These are phyloP conservation scores for Drosophila stalkeri DNA, from an alignment of 2,888 invertebrate species.

Conservation along the genomic window DNA sequence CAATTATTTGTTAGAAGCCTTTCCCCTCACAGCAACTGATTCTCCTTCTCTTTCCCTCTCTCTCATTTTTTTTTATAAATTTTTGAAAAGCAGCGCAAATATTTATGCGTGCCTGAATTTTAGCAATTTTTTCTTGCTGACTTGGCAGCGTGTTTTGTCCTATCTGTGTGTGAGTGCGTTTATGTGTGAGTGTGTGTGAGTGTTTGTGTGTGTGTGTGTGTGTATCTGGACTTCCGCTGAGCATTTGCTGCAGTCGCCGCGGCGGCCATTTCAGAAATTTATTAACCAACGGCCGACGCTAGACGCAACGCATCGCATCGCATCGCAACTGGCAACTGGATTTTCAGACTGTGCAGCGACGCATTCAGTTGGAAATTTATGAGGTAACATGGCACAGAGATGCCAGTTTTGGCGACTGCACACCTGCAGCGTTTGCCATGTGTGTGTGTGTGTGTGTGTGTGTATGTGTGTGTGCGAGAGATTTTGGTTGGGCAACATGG, in stretches of 20 bases:
- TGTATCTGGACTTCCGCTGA: slow-evolving; percentile 65
- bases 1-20: slow-evolving; percentile 36
- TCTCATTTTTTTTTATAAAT: slow-evolving; percentile 42
- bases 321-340: slow-evolving; percentile 65
- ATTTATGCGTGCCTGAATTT: slow-evolving; percentile 64
- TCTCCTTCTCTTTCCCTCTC: background rate
- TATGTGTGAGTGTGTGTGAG: slow-evolving; percentile 17
- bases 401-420: slow-evolving; percentile 47
- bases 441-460: background rate
- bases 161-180: slow-evolving; percentile 17
- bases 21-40: slow-evolving; percentile 18
- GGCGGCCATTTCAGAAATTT: slow-evolving; percentile 71
- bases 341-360: slow-evolving; percentile 75
- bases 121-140: slow-evolving; percentile 29
- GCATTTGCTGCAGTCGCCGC: slow-evolving; percentile 71
- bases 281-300: slow-evolving; percentile 63
- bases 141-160: slow-evolving; percentile 30
- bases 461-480: slow-evolving; percentile 19
- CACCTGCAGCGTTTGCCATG: slow-evolving; percentile 36
- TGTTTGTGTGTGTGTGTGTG: slow-evolving; percentile 12
- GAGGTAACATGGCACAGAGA: slow-evolving; percentile 64
- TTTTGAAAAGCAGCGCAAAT: slow-evolving; percentile 68
- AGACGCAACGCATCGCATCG: slow-evolving; percentile 26
- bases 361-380: slow-evolving; percentile 83
- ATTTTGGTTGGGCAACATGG: slow-evolving; percentile 66